Percentiles rank a stretch among this genome's conserved stretches.
These are phyloP conservation scores for Halocaridina rubra DNA, from an alignment of 2,888 invertebrate genomes.

Conservation along the genomic window DNA sequence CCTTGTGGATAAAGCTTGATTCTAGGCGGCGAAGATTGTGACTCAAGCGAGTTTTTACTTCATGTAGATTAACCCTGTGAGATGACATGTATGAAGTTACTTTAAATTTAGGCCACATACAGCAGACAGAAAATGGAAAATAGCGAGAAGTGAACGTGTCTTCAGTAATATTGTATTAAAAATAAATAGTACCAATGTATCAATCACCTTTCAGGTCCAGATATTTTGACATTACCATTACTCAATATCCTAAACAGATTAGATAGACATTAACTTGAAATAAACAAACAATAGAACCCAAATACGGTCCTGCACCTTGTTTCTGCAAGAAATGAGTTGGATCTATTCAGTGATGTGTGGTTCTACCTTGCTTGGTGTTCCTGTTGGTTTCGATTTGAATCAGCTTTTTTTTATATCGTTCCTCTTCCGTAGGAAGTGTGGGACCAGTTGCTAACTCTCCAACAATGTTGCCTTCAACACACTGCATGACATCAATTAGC, in stretches of 20 bases:
- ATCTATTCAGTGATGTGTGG: slow-evolving; percentile 42
- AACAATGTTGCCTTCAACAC: slow-evolving; percentile 70
- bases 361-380: slow-evolving; percentile 45
- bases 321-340: slow-evolving; percentile 60
- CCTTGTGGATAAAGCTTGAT: slow-evolving; percentile 75
- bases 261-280: no score
- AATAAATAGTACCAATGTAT: no score
- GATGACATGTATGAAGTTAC: no score
- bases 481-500: slow-evolving; percentile 79
- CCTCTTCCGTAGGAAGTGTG: slow-evolving; percentile 47
- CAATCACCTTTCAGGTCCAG: no score
- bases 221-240: no score
- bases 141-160: no score
- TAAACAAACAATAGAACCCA: no score
- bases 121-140: no score
- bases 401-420: slow-evolving; percentile 30
- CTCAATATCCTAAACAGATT: no score
- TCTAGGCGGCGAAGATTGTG: slow-evolving; percentile 73
- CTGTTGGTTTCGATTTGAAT: slow-evolving; percentile 33
- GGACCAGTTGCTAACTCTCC: slow-evolving; percentile 61
- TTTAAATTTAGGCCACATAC: no score
- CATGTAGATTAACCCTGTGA: slow-evolving; percentile 68
- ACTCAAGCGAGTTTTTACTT: slow-evolving; percentile 70
- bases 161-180: no score
- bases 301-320: slow-evolving; percentile 41